phyloP scores from a whole-genome alignment of 2,113 vertebrate species.

The Calyptommatus sinebrachiatus region DNA sequence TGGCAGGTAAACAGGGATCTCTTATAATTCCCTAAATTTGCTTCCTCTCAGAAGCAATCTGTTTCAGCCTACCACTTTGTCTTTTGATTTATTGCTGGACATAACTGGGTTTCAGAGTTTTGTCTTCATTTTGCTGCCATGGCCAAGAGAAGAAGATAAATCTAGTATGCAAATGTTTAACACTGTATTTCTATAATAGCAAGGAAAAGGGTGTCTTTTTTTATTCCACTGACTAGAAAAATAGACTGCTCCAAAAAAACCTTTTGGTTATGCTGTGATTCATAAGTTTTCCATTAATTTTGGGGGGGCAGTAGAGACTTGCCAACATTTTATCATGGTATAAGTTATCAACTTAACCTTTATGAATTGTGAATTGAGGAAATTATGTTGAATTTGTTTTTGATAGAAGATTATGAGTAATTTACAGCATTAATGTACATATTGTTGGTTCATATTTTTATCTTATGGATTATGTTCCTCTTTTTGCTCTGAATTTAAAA shows the following conservation, averaged over 20 bases:
- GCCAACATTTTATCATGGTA: background rate
- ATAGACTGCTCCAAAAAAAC: no score
- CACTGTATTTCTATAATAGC: background rate
- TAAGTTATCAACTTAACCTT: background rate
- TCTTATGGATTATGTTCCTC: no score
- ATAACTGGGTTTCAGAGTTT: conserved; percentile 55
- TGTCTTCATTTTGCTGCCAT: conserved; percentile 46
- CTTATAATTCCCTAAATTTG: background rate
- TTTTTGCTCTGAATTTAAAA: no score
- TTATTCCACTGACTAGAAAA: background rate
- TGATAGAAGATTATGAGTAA: no score
- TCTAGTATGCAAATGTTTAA: conserved; percentile 49
- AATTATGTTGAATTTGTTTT: background rate
- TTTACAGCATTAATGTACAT: no score
- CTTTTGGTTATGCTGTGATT: no score
- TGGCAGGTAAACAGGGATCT: background rate
- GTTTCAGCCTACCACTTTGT: conserved; percentile 50
- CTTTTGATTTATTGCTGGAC: conserved; percentile 60
- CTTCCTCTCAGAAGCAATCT: conserved; percentile 36
- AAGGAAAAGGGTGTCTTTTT: background rate
- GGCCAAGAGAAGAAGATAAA: conserved; percentile 44
- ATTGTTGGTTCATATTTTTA: no score
- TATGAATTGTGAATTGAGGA: background rate
- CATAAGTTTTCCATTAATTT: no score
- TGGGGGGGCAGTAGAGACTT: no score